These are phyloP conservation scores for Paedocypris sp. DNA, from an alignment of 2,113 vertebrate species.

Conservation along the genomic window DNA sequence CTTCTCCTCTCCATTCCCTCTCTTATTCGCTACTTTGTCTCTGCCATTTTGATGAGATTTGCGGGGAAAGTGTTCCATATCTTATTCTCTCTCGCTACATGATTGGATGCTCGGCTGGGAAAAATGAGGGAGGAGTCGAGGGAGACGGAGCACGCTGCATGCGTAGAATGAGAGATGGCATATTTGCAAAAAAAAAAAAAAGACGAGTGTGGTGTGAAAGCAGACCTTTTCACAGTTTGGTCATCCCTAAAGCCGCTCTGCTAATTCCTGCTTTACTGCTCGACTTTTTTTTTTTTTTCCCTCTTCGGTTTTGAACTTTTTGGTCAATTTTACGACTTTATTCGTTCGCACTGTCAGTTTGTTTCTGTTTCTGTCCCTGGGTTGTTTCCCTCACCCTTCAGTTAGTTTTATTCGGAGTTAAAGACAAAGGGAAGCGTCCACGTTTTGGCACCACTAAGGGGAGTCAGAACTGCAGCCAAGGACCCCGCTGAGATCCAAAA, in stretches of 20 bases:
- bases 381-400: slow-evolving; percentile 45
- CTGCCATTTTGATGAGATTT: slow-evolving; percentile 67
- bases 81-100: slow-evolving; percentile 53
- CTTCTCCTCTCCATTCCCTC: slow-evolving; percentile 27
- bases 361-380: slow-evolving; percentile 32
- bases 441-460: slow-evolving; percentile 69
- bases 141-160: slow-evolving; percentile 43
- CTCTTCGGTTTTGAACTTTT: slow-evolving; percentile 46
- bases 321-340: slow-evolving; percentile 32
- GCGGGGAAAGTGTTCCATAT: slow-evolving; percentile 44
- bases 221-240: slow-evolving; percentile 45
- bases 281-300: slow-evolving; percentile 44
- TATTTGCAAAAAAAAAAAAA: slow-evolving; percentile 53
- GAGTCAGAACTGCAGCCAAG: slow-evolving; percentile 74
- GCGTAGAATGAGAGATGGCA: slow-evolving; percentile 46
- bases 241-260: slow-evolving; percentile 17
- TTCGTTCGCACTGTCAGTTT: slow-evolving; percentile 35
- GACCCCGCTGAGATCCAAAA: slow-evolving; percentile 75
- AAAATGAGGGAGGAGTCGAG: slow-evolving; percentile 45
- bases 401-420: slow-evolving; percentile 53
- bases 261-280: slow-evolving; percentile 26
- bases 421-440: slow-evolving; percentile 64
- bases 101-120: slow-evolving; percentile 54
- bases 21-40: slow-evolving; percentile 42
- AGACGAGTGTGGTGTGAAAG: slow-evolving; percentile 44